Evolutionary conservation across 2,113 vertebrate species (phyloP).

Genomic region (Pithys albifrons): DNA sequence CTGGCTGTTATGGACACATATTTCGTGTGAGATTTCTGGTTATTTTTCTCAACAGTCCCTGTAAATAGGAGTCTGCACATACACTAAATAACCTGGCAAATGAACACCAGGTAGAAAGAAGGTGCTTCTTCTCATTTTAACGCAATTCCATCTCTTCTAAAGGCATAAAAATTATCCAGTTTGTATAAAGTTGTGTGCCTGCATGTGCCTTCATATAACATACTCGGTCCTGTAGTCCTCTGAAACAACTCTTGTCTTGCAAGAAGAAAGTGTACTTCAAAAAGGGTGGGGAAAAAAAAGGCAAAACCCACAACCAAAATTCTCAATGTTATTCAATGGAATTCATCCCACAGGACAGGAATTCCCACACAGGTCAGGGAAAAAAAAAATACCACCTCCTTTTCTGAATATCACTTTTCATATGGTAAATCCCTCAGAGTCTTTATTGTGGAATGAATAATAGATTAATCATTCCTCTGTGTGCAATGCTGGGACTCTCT

Average conservation of each 20-base stretch:
- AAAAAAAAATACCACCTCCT: background rate
- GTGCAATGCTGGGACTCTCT: conserved; percentile 33
- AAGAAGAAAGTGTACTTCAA: background rate
- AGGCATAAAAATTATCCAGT: background rate
- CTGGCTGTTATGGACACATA: background rate
- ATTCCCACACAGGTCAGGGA: conserved; percentile 38
- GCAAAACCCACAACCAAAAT: background rate
- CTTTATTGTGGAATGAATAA: conserved; percentile 64
- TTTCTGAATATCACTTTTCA: conserved; percentile 50
- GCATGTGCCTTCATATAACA: background rate
- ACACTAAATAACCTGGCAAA: background rate
- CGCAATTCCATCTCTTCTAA: background rate
- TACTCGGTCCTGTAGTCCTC: background rate
- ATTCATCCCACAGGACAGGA: conserved; percentile 42
- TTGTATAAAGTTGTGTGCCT: background rate
- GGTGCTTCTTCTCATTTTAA: background rate
- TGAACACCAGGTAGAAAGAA: background rate
- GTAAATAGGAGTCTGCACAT: background rate
- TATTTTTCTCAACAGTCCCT: background rate
- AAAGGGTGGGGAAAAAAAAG: background rate
- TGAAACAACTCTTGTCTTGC: background rate
- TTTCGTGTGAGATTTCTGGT: background rate
- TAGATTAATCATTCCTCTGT: conserved; percentile 68
- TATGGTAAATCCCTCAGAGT: conserved; percentile 45
- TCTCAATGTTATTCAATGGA: background rate